phyloP scores from a whole-genome alignment of 1,140 invertebrate species.

The Centruroides vittatus region DNA sequence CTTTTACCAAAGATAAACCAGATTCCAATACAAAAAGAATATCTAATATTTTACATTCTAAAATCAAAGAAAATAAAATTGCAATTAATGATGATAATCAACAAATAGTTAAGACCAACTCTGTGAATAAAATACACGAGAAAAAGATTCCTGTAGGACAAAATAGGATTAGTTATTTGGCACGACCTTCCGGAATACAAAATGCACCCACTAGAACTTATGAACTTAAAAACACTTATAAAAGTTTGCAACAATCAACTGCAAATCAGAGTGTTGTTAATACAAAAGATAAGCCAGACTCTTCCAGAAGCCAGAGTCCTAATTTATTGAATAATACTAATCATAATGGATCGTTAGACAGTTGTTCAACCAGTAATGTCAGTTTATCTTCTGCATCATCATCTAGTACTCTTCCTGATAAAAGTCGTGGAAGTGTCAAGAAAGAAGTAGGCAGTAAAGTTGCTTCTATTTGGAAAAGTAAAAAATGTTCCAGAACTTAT shows the following conservation, averaged over 20 bases:
- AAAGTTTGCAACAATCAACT: too few relatives aligned
- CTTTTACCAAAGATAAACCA: conserved; percentile 66
- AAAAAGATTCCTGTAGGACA: too few relatives aligned
- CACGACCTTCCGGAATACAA: too few relatives aligned
- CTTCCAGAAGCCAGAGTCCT: conserved; percentile 6
- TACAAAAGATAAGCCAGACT: not conserved
- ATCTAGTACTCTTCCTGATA: conserved; percentile 24
- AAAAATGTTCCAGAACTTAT: too few relatives aligned
- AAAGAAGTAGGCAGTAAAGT: conserved; percentile 64
- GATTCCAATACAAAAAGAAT: conserved; percentile 29
- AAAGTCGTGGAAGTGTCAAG: conserved; percentile 27
- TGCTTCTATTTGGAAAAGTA: conserved; percentile 60
- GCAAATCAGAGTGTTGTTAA: too few relatives aligned
- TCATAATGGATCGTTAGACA: conserved; percentile 12
- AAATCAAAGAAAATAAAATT: conserved; percentile 11
- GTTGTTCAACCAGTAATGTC: conserved; percentile 17
- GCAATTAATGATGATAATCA: conserved; percentile 14
- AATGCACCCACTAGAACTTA: too few relatives aligned
- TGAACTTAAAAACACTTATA: too few relatives aligned
- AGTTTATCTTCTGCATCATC: conserved; percentile 28
- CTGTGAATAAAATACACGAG: not conserved
- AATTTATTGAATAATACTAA: conserved; percentile 13
- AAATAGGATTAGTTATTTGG: too few relatives aligned
- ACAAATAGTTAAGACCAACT: conserved; percentile 1
- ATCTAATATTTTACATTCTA: conserved; percentile 17